phyloP scores from a whole-genome alignment of 2,888 invertebrate genomes.

The Sarcophaga carnaria region DNA sequence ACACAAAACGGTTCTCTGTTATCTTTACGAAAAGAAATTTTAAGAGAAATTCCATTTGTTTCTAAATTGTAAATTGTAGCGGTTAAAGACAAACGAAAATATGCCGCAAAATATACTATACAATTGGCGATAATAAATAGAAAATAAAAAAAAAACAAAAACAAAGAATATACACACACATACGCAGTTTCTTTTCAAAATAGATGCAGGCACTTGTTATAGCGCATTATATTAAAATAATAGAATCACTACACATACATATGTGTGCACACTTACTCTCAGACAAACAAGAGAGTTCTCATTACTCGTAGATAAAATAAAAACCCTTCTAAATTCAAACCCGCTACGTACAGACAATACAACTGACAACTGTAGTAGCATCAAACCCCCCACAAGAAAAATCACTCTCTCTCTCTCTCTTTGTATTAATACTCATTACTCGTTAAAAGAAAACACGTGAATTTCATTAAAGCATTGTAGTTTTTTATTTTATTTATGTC shows the following conservation, averaged over 20 bases:
- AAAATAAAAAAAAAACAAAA: conserved; percentile 18
- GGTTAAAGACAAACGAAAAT: neutral
- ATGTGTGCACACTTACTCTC: neutral
- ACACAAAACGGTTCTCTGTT: neutral
- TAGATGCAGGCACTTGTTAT: conserved; percentile 36
- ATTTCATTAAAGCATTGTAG: conserved; percentile 42
- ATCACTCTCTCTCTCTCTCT: neutral
- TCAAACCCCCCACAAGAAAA: neutral
- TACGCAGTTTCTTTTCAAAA: neutral
- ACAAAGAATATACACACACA: too few species aligned
- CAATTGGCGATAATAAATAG: conserved; percentile 4
- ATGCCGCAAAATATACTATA: conserved; percentile 69
- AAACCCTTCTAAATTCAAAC: too few species aligned
- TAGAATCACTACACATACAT: conserved; percentile 3
- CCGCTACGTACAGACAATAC: too few species aligned
- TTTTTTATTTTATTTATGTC: neutral
- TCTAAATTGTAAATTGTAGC: too few species aligned
- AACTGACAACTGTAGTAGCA: too few species aligned
- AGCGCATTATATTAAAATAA: neutral
- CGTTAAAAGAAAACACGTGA: conserved; percentile 64
- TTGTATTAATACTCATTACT: neutral
- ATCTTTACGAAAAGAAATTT: too few species aligned
- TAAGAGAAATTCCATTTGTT: too few species aligned
- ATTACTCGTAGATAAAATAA: too few species aligned
- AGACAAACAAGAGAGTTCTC: too few species aligned